A percentile compares a stretch with the other conserved stretches of the same genome.
Conservation (phyloP, 1,140 invertebrate genomes). For the Drosophila sproati region DNA sequence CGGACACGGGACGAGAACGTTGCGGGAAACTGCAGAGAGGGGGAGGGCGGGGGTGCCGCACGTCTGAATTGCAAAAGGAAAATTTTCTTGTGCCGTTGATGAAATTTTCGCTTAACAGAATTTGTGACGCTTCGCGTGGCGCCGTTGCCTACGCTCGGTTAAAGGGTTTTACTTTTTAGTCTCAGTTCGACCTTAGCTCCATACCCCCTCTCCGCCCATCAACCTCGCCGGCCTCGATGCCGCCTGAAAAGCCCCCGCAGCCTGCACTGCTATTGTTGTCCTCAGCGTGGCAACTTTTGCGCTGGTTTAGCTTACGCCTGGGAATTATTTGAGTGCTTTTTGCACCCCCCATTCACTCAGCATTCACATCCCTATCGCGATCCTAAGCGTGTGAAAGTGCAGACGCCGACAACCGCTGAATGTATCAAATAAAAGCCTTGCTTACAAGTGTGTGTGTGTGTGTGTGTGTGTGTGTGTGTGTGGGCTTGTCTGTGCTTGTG, state of each 20-base stretch:
- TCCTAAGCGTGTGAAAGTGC: slow-evolving; percentile 77
- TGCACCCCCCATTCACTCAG: slow-evolving; percentile 18
- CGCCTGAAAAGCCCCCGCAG: too few species aligned
- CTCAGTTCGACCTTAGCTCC: slow-evolving; percentile 42
- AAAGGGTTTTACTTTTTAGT: slow-evolving; percentile 79
- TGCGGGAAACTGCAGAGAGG: background rate
- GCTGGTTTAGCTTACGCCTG: slow-evolving; percentile 80
- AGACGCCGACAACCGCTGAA: slow-evolving; percentile 67
- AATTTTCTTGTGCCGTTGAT: slow-evolving; percentile 72
- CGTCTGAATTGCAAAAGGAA: slow-evolving; percentile 60
- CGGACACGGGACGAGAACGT: background rate
- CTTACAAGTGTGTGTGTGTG: slow-evolving; percentile 31
- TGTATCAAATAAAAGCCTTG: slow-evolving; percentile 56
- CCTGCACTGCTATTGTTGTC: slow-evolving; percentile 64
- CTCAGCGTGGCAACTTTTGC: slow-evolving; percentile 71
- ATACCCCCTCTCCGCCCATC: background rate
- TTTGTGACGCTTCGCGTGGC: slow-evolving; percentile 75
- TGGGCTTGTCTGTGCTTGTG: background rate
- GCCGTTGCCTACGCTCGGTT: slow-evolving; percentile 72
- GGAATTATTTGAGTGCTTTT: slow-evolving; percentile 83
- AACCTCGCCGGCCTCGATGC: background rate
- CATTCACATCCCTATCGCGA: slow-evolving; percentile 26
- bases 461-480: slow-evolving; percentile 21
- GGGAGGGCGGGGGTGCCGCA: background rate
- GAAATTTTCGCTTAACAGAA: slow-evolving; percentile 83